Evolutionary conservation across 2,888 invertebrate genomes (phyloP).

Genomic region (Drosophila fulvimacula): DNA sequence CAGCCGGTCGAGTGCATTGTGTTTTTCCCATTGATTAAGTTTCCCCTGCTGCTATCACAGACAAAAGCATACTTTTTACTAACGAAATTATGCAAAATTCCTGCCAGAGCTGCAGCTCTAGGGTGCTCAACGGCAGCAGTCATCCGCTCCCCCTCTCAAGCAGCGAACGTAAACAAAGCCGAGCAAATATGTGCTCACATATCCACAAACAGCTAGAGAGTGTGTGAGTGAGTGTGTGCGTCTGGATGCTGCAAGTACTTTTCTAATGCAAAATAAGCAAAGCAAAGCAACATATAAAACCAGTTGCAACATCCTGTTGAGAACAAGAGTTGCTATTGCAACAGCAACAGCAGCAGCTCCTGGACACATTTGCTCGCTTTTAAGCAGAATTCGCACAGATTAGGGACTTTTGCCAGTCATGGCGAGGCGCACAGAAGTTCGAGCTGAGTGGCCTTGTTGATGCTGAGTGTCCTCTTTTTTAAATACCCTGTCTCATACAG

Average conservation of each 20-base stretch:
- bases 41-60: slow-evolving; percentile 28
- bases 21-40: slow-evolving; percentile 56
- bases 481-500: slow-evolving; percentile 6
- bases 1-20: slow-evolving; percentile 27
- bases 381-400: slow-evolving; percentile 58
- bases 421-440: slow-evolving; percentile 18
- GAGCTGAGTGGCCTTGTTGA: slow-evolving; percentile 55
- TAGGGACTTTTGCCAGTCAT: slow-evolving; percentile 57
- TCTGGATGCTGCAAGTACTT: slow-evolving; percentile 34
- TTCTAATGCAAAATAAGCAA: slow-evolving; percentile 63
- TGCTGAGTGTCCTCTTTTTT: slow-evolving; percentile 34
- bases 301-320: slow-evolving; percentile 27
- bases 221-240: slow-evolving; percentile 15
- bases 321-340: slow-evolving; percentile 17
- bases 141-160: neutral
- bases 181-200: slow-evolving; percentile 60
- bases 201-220: slow-evolving; percentile 16
- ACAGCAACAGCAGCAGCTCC: neutral
- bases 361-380: slow-evolving; percentile 26
- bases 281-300: slow-evolving; percentile 39
- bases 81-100: slow-evolving; percentile 66
- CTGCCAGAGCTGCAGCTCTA: slow-evolving; percentile 25
- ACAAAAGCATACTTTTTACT: slow-evolving; percentile 62
- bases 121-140: slow-evolving; percentile 1
- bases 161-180: slow-evolving; percentile 54